Base-by-base conservation (phyloP, 2,888 invertebrate genomes). In the Schizaphis graminum region DNA sequence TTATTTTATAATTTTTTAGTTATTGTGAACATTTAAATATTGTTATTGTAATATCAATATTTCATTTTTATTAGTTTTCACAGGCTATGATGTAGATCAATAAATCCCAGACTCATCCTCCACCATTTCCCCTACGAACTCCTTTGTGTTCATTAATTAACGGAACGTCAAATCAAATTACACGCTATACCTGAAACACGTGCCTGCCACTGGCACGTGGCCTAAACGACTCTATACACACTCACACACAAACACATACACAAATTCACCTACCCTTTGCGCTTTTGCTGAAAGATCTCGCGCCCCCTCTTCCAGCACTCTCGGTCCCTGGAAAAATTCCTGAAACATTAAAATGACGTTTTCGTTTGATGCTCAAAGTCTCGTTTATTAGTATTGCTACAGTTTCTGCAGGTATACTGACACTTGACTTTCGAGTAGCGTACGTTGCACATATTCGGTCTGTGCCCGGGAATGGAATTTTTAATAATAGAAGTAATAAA, bases 141-240 rank as follows among this genome's bases (percentile, higher is more conserved):
- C 86, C 86, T 94, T 94, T 94, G 94, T 94, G 90, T 90, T 91
- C 90, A 86, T 94, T 91, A 94, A 91, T 91, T 91, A 93, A 90
- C 61, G 85, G n/a, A 44, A 91, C 49, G 90, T 94, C 90, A 94
- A 90, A 90, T 94, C 93, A 94, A 94, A 94, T 94, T 86, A 91
- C 57, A 86, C 90, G 94, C 94, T 86, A 47, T 94, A 91, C 89
- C 94, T 85, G 90, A 41, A 91, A 94, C 94, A 94, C 94, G 94
- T 94, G 94, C 89, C 89, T 49, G 89, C 49, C 53, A 53, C 24
- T n/a, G 94, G 61, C 94, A 94, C 94, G 94, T 91, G 94, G 28
- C 94, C 86, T 61, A n/a, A 89, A 89, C 89, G 84, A 67, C 67
- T 57, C 26, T 84, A 47, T 84, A 47, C 89, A 84, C 84, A 67